These are phyloP conservation scores for Berghia stephanieae DNA, from an alignment of 1,140 invertebrate genomes.

Conservation along the genomic window DNA sequence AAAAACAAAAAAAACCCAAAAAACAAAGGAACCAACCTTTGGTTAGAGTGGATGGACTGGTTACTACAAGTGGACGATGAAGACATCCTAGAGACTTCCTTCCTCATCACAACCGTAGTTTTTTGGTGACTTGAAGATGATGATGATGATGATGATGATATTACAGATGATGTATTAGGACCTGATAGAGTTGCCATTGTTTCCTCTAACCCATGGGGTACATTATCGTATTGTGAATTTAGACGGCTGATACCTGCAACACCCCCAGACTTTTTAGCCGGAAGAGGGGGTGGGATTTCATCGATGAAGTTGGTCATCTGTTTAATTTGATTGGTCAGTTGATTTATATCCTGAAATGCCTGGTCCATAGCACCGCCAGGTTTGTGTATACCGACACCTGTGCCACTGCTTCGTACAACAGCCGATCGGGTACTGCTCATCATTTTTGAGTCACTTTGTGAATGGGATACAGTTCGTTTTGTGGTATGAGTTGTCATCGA, in stretches of 20 bases:
- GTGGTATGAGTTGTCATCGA: no score
- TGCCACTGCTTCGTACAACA: no score
- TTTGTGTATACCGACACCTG: no score
- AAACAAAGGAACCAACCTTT: conserved; percentile 1
- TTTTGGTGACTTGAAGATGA: conserved; percentile 8
- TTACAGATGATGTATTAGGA: conserved; percentile 20
- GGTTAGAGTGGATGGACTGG: conserved; percentile 43
- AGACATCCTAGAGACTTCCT: conserved; percentile 47
- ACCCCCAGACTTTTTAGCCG: conserved; percentile 77
- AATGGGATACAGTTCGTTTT: conserved; percentile 19
- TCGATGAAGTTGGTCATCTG: conserved; percentile 59
- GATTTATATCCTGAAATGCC: conserved; percentile 57
- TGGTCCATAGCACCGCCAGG: conserved; percentile 13
- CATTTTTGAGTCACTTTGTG: conserved; percentile 29
- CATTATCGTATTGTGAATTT: conserved; percentile 80
- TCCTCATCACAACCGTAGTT: conserved; percentile 64
- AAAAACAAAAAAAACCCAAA: neutral
- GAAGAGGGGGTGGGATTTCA: conserved; percentile 73
- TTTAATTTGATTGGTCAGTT: conserved; percentile 57
- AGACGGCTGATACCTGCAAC: no score
- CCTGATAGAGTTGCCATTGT: conserved; percentile 27
- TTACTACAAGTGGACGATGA: conserved; percentile 48
- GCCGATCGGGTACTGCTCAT: conserved; percentile 27
- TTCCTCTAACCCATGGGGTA: conserved; percentile 42
- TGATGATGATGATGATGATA: conserved; percentile 7